Evolutionary conservation across 2,888 invertebrate species (phyloP), one percentile per base, ranked within the genome.

Genomic region (Orchestes rusci): DNA sequence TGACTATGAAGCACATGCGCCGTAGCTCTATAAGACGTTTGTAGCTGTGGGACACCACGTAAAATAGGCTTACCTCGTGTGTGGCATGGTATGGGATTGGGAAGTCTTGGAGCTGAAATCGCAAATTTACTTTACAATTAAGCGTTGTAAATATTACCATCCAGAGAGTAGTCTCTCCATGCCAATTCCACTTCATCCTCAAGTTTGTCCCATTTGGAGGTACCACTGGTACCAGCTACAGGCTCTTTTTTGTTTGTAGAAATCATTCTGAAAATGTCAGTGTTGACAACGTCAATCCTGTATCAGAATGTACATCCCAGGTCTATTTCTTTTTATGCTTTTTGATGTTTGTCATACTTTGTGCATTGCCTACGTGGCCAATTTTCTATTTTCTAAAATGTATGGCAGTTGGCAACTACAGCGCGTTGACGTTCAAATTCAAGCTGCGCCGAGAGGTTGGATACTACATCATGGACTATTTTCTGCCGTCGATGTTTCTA

Each of bases 401-500:
- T n/a, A n/a, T n/a, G n/a, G n/a, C 71, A 85, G 88, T 82, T 57
- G 89, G 88, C 16, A 86, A 88, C 64, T 89, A 84, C 67, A 89
- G 88, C 60, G 79, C 83, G 0, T 72, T 88, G 13, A 80, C 80
- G 45, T 86, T 90, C 59, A 81, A 83, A 2, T 86, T 89, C 57
- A 81, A 83, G 59, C 67, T 90, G 33, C 80, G 81, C 1, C 76
- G 88, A 33, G 87, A 88, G 70, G 84, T 87, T 53, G 89, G 89
- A 17, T 89, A 84, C 64, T 90, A 90, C 64, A 73, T 90, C 51
- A 84, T 90, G 83, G 89, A 90, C 59, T 90, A 88, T 63, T 90
- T 87, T 56, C 76, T 90, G 51, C 90, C 90, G 2, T 89, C 89
- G 4, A 86, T 89, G 73, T 75, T 90, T 62, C 79, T 90, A 57